A percentile compares a stretch with the other conserved stretches of the same genome.
Evolutionary conservation across 37 sponge, comb jelly and placozoan species (phyloP).

Genomic region (Crambe crambe): DNA sequence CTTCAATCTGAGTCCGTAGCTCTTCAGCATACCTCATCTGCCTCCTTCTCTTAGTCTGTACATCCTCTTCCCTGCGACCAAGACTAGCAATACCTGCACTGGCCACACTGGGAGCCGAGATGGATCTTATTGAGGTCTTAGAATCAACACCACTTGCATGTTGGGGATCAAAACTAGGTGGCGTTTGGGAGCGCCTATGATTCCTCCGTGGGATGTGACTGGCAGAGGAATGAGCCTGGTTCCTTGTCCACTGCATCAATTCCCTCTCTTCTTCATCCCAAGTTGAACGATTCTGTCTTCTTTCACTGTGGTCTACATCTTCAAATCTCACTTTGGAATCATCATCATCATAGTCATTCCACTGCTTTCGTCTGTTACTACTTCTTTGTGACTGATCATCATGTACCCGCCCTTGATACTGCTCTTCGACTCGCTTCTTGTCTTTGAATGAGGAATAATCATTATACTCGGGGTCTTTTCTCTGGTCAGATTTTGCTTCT

Average conservation of each 20-base stretch:
- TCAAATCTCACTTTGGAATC: neutral
- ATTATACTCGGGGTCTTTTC: neutral
- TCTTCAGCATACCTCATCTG: constrained; percentile 65
- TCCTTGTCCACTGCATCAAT: constrained; percentile 44
- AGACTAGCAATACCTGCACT: constrained; percentile 6
- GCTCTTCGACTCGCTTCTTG: constrained; percentile 21
- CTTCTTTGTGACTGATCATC: neutral
- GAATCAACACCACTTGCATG: neutral
- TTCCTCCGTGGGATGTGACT: neutral
- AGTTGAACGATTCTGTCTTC: neutral
- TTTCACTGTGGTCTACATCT: too few species aligned
- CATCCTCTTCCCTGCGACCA: constrained; percentile 6
- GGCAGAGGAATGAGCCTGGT: neutral
- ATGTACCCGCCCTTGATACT: neutral
- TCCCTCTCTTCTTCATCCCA: constrained; percentile 70
- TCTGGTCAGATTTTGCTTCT: neutral
- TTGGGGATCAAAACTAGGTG: constrained; percentile 2
- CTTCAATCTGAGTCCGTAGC: constrained; percentile 58
- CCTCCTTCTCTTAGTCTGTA: constrained; percentile 28
- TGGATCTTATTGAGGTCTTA: constrained; percentile 26
- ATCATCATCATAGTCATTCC: constrained; percentile 2
- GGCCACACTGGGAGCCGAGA: constrained; percentile 41
- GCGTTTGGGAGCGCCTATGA: neutral
- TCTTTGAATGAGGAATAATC: constrained; percentile 15
- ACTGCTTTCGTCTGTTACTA: constrained; percentile 1